Evolutionary conservation across 2,113 vertebrate genomes (phyloP).

Genomic region (Heterochromis multidens): DNA sequence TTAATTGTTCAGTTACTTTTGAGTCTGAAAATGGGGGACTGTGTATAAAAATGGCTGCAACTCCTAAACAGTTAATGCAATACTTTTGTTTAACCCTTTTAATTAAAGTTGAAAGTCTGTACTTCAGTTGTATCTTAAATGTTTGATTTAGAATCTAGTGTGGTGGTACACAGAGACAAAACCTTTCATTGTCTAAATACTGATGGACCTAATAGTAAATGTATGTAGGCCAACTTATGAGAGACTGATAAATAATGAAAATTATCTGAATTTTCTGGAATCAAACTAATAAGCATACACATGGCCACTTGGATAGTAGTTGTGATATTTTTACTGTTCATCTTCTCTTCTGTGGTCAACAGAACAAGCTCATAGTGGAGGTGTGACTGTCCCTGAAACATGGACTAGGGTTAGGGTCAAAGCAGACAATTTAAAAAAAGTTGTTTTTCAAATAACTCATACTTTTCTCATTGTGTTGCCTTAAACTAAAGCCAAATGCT

Average conservation of each 20-base stretch:
- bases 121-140: too few relatives aligned
- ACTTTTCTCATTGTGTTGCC: not conserved
- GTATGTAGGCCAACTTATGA: not conserved
- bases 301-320: not conserved
- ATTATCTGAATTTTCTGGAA: not conserved
- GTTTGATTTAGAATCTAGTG: too few relatives aligned
- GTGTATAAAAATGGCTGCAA: too few relatives aligned
- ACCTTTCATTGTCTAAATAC: too few relatives aligned
- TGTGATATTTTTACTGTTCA: not conserved
- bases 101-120: too few relatives aligned
- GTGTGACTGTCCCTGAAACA: not conserved
- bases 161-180: too few relatives aligned
- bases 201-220: too few relatives aligned
- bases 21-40: too few relatives aligned
- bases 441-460: not conserved
- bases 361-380: not conserved
- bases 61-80: too few relatives aligned
- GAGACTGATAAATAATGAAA: not conserved
- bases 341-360: not conserved
- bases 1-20: too few relatives aligned
- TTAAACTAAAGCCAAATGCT: not conserved
- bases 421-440: not conserved
- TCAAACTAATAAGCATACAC: not conserved
- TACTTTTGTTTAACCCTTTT: too few relatives aligned
- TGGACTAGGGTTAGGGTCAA: not conserved